Evolutionary conservation across 2,888 invertebrate species (phyloP).

Genomic region (Pyrocoelia pectoralis): DNA sequence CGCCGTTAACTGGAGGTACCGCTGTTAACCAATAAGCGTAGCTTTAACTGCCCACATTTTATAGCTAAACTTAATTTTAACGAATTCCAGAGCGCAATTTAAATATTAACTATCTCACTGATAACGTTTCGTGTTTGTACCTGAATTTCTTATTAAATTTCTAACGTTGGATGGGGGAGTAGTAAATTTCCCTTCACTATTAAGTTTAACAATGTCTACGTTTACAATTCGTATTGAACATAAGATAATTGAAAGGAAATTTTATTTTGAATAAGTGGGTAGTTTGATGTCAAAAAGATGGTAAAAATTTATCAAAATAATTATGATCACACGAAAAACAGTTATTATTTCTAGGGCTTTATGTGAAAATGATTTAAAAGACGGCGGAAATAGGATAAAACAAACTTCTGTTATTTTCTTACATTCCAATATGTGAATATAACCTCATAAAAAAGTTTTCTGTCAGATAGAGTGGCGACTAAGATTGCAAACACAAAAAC

Average conservation of each 20-base stretch:
- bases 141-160: not conserved
- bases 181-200: too few relatives aligned
- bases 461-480: constrained; percentile 1
- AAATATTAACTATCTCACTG: constrained; percentile 25
- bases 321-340: not conserved
- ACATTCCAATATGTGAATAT: constrained; percentile 1
- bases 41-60: constrained; percentile 33
- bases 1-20: constrained; percentile 46
- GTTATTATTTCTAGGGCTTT: not conserved
- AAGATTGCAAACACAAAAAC: constrained; percentile 1
- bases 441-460: not conserved
- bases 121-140: constrained; percentile 4
- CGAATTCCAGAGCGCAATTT: constrained; percentile 20
- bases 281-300: not conserved
- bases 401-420: constrained; percentile 1
- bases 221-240: too few relatives aligned
- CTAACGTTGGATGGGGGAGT: too few relatives aligned
- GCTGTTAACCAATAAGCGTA: constrained; percentile 37
- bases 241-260: too few relatives aligned
- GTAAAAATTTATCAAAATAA: not conserved
- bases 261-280: too few relatives aligned
- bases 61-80: constrained; percentile 28
- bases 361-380: not conserved
- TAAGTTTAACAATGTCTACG: too few relatives aligned
- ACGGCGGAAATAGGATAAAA: not conserved